Base-by-base conservation (phyloP, 2,888 invertebrate genomes). In the Busseola fusca region DNA sequence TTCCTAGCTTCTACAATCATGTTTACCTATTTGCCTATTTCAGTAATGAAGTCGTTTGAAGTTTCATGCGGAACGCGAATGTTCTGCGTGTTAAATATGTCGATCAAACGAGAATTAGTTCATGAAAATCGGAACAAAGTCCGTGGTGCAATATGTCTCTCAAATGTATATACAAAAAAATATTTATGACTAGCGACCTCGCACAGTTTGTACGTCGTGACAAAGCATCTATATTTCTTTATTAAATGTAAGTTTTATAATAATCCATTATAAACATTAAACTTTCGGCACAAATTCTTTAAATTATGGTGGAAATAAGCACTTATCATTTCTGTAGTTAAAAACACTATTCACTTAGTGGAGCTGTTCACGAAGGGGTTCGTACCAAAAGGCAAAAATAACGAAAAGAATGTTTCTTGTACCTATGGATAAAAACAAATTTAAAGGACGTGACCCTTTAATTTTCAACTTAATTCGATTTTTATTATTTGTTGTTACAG, bases 91-190 rank as follows among this genome's bases (percentile, higher is more conserved):
- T 59, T 70, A 62, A 59, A 64, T 57, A 64, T 59, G 81, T 76
- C 76, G 0, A 64, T 76, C 81, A 80, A 70, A 75, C 16, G 70
- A 76, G 63, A 80, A 78, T 64, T 76, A 25, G 81, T 80, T 70
- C 70, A 78, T 80, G 63, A 78, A 80, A 78, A 66, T 64, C 59
- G 40, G 70, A 40, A 66, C 81, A 56, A 60, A 59, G 14, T 67
- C 18, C 3, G 14, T 18, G 37, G 42, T 75, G 72, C 60, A 78
- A 78, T 64, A 37, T 56, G 6, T 57, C 64, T 64, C 59, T 45
- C 60, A 64, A 64, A 56, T 64, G 21, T 45, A 50, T 7, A 34
- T n/a, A n/a, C 12, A 50, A 60, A 34, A 34, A 76, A 40, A 34
- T 62, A 69, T 76, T 34, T 21, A 30, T 12, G 30, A 34, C 34